phyloP scores from a whole-genome alignment of 2,113 vertebrate genomes.

The Gadus chalcogrammus region DNA sequence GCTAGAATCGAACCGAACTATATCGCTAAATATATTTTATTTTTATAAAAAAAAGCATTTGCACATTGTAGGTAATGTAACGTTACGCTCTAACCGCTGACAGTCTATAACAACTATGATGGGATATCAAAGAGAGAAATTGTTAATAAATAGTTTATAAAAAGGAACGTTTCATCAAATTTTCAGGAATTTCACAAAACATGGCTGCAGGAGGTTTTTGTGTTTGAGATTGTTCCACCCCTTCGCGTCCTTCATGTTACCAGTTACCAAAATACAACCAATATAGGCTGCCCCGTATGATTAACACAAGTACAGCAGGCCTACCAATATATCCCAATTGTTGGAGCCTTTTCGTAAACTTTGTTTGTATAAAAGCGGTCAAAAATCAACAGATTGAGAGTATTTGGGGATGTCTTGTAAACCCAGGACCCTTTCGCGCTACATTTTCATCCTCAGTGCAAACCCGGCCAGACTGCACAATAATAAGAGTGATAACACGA shows the following conservation, averaged over 20 bases:
- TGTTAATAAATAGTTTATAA: too few species aligned
- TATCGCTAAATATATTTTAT: constrained; percentile 42
- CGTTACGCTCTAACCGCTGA: too few species aligned
- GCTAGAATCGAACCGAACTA: constrained; percentile 73
- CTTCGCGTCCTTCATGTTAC: constrained; percentile 66
- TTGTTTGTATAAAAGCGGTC: constrained; percentile 49
- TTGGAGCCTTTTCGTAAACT: constrained; percentile 56
- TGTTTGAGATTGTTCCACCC: constrained; percentile 73
- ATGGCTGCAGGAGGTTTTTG: constrained; percentile 80
- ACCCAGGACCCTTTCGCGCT: constrained; percentile 46
- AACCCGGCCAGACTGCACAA: too few species aligned
- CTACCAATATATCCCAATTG: constrained; percentile 28
- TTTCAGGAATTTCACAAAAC: constrained; percentile 74
- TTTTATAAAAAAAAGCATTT: not conserved
- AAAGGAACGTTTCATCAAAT: constrained; percentile 34
- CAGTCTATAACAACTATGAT: too few species aligned
- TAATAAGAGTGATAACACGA: too few species aligned
- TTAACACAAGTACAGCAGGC: constrained; percentile 1
- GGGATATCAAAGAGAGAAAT: too few species aligned
- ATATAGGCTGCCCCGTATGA: constrained; percentile 6
- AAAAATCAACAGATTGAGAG: constrained; percentile 60
- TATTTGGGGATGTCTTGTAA: constrained; percentile 42
- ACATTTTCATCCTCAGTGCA: not conserved
- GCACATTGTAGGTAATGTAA: constrained; percentile 19
- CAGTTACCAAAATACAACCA: constrained; percentile 21